phyloP scores from a whole-genome alignment of 2,888 invertebrate genomes.

The Phragmatobia fuliginosa region DNA sequence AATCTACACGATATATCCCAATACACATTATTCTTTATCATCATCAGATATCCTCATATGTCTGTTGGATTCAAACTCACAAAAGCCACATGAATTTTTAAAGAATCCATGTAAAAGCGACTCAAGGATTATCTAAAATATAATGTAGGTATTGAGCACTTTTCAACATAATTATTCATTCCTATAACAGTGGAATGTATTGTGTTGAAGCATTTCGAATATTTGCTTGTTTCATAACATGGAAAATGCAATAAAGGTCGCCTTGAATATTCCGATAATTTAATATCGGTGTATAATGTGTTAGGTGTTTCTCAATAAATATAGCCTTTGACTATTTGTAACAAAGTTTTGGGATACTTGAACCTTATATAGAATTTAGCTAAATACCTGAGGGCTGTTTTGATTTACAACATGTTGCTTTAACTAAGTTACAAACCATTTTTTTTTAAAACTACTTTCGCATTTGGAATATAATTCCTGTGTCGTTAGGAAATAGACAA shows the following conservation, averaged over 20 bases:
- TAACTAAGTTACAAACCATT: background rate
- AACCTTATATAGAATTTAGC: conserved; percentile 3
- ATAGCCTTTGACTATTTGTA: conserved; percentile 6
- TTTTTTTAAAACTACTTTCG: too few relatives aligned
- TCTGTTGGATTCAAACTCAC: background rate
- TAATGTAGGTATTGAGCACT: background rate
- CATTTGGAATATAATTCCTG: too few relatives aligned
- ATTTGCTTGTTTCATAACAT: background rate
- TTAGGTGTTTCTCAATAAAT: background rate
- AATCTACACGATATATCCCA: too few relatives aligned
- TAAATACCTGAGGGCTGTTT: background rate
- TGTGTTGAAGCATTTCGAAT: background rate
- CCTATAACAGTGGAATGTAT: background rate
- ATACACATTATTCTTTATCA: background rate
- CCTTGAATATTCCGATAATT: background rate
- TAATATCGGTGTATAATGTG: background rate
- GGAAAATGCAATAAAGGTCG: background rate
- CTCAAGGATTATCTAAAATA: background rate
- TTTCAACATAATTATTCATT: background rate
- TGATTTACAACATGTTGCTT: conserved; percentile 1
- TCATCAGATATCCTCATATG: too few relatives aligned
- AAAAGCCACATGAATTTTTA: too few relatives aligned
- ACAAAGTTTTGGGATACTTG: conserved; percentile 6
- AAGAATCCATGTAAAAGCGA: background rate
- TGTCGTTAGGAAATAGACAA: too few relatives aligned